A percentile compares a stretch with the other conserved stretches of the same genome.
Evolutionary conservation across 2,797 vertebrate species (phyloP).

Genomic region (Squalus acanthias): DNA sequence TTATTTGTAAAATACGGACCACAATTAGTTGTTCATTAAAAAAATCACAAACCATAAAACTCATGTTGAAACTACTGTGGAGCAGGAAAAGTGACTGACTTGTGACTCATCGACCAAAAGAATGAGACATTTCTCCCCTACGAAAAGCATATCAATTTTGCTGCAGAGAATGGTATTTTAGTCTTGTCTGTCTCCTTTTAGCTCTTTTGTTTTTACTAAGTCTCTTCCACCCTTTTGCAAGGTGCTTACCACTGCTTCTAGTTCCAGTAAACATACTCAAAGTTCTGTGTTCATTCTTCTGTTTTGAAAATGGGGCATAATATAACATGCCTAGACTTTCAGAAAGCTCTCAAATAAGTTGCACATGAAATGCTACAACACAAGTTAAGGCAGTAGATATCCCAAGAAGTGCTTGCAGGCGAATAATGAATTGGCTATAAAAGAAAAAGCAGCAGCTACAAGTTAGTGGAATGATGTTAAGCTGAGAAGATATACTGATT

Average conservation of each 20-base stretch:
- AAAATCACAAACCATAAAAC: background rate
- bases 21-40: background rate
- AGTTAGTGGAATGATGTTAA: background rate
- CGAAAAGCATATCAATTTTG: background rate
- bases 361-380: background rate
- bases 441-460: background rate
- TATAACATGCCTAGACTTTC: background rate
- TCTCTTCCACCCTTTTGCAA: background rate
- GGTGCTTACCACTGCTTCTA: background rate
- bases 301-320: background rate
- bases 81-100: background rate
- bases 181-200: background rate
- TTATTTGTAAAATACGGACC: conserved; percentile 17
- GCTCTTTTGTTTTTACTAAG: background rate
- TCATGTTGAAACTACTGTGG: conserved; percentile 17
- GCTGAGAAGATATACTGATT: background rate
- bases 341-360: background rate
- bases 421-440: background rate
- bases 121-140: conserved; percentile 5
- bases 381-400: background rate
- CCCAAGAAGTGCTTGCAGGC: background rate
- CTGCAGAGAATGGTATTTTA: background rate
- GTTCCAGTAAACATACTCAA: background rate
- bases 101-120: background rate
- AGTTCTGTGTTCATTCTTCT: background rate